Percentiles rank a stretch among this genome's conserved stretches.
Evolutionary conservation across 2,113 vertebrate genomes (phyloP).

Genomic region (Chionis minor): DNA sequence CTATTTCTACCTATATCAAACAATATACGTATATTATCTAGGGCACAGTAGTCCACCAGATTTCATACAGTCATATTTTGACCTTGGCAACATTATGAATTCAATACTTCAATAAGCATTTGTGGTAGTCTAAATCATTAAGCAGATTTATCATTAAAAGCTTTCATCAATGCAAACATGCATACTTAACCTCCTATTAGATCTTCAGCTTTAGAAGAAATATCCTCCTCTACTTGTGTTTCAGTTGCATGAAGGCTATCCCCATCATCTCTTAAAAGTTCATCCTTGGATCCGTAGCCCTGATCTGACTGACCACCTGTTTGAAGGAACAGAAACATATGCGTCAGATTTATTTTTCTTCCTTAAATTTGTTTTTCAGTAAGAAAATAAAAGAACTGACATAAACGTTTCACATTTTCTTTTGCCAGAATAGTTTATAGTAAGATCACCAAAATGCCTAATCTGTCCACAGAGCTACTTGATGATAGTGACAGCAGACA

Average conservation of each 20-base stretch:
- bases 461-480: background rate
- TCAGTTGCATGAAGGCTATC: slow-evolving; percentile 60
- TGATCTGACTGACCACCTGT: slow-evolving; percentile 86
- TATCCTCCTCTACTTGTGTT: slow-evolving; percentile 8
- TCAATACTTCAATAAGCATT: background rate
- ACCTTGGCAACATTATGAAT: background rate
- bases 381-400: background rate
- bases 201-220: slow-evolving; percentile 34
- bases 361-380: background rate
- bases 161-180: background rate
- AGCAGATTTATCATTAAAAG: background rate
- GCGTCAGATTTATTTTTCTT: background rate
- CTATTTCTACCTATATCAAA: background rate
- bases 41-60: background rate
- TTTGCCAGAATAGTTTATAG: background rate
- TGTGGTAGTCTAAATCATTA: background rate
- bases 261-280: slow-evolving; percentile 79
- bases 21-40: background rate
- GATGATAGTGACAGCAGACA: background rate
- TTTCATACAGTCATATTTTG: background rate
- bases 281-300: slow-evolving; percentile 90
- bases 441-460: background rate
- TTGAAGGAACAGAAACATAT: slow-evolving; percentile 17
- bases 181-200: slow-evolving; percentile 71
- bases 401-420: background rate